phyloP scores from a whole-genome alignment of 1,140 invertebrate genomes.

The Drosophila kohkoa region DNA sequence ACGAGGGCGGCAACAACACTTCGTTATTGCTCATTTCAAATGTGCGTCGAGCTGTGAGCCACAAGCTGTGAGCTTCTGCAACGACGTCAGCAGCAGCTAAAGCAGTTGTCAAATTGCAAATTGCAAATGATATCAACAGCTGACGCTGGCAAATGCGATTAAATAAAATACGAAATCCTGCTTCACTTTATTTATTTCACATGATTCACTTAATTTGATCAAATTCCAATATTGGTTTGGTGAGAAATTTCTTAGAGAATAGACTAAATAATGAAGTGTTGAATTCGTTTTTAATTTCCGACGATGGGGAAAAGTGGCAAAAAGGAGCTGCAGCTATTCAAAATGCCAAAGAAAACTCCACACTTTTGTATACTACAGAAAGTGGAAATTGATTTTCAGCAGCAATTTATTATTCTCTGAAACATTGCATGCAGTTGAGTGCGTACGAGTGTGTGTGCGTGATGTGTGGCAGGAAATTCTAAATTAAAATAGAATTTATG shows the following conservation, averaged over 20 bases:
- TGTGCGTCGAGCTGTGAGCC: constrained; percentile 31
- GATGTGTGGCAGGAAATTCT: constrained; percentile 19
- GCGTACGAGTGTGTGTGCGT: constrained; percentile 3
- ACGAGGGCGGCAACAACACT: constrained; percentile 31
- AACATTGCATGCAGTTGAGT: constrained; percentile 46
- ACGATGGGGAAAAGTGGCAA: constrained; percentile 38
- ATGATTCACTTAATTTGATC: not conserved
- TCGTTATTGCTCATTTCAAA: constrained; percentile 71
- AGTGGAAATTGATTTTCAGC: constrained; percentile 71
- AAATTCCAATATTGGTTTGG: not conserved
- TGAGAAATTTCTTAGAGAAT: not conserved
- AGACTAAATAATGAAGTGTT: constrained; percentile 15
- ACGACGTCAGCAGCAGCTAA: constrained; percentile 42
- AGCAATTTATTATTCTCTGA: constrained; percentile 67
- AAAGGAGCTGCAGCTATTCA: constrained; percentile 1
- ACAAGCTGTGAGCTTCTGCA: constrained; percentile 14
- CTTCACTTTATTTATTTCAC: not conserved
- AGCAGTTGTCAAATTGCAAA: constrained; percentile 51
- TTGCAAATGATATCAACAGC: constrained; percentile 58
- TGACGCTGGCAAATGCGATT: constrained; percentile 55
- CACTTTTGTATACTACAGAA: constrained; percentile 38
- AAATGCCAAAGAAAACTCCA: constrained; percentile 36
- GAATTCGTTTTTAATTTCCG: constrained; percentile 72
- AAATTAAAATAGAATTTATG: constrained; percentile 68
- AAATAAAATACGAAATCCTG: not conserved